Evolutionary conservation across 2,888 invertebrate species (phyloP), one percentile per base, ranked within the genome.

Genomic region (Rosalia funebris): DNA sequence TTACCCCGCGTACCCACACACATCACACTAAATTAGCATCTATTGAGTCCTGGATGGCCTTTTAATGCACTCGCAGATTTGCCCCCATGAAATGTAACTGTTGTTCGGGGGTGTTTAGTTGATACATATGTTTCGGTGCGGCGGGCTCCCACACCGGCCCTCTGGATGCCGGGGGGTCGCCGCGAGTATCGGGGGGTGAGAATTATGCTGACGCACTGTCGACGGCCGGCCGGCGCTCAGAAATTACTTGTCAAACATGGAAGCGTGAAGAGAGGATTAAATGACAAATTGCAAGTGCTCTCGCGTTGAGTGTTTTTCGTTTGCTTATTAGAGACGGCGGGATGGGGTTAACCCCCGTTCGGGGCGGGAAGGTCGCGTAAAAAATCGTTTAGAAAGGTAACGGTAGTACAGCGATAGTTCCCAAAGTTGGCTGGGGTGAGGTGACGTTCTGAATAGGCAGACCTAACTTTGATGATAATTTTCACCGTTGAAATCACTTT

Each of bases 221-320:
- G n/a, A n/a, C n/a, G n/a, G 17, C 46, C 46, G 46, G 32, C 60
- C 62, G 57, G 66, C 61, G 64, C 71, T 71, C 66, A 66, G 68
- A 74, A 75, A 75, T 75, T 75, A 73, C 72, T 75, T 71, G 73
- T 74, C 75, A 73, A 75, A 75, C 71, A 75, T 70, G 68, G 68
- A 63, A 74, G 75, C 73, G 74, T 75, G 76, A 76, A 75, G 76
- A 73, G 74, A 72, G 77, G 77, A 77, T 77, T 77, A 76, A 69
- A 73, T 76, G 76, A 76, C 77, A 77, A 77, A 77, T 77, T 77
- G 76, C 70, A 73, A 73, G 72, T 70, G 70, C 66, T 60, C 62
- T 64, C 55, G 56, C 59, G 55, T 65, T 63, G 69, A 72, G 73
- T 73, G 74, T 70, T 73, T 73, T 75, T 71, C 73, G 68, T 73